Conservation (phyloP, 2,888 invertebrate species). For the Andrena chrysosceles region DNA sequence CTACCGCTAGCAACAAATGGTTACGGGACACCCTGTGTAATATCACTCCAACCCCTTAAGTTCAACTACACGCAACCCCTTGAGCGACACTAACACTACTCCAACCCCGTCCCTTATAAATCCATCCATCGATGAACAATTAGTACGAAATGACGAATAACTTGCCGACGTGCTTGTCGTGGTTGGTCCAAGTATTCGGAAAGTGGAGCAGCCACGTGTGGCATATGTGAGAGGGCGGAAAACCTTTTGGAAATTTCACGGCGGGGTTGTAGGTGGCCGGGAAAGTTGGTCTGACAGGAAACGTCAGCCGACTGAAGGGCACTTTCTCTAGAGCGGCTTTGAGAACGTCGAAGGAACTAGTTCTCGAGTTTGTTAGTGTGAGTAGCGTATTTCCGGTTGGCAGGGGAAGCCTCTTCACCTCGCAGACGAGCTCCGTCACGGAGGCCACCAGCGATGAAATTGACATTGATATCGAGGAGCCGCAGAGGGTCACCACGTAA, state of each 20-base stretch:
- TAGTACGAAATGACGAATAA: neutral
- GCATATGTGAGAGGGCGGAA: neutral
- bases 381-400: conserved; percentile 81
- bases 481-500: conserved; percentile 89
- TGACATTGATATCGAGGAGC: conserved; percentile 87
- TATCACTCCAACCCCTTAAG: too few relatives aligned
- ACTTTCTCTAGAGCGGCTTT: conserved; percentile 66
- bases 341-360: conserved; percentile 56
- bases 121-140: neutral
- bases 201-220: neutral
- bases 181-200: neutral
- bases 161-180: neutral
- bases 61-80: too few relatives aligned
- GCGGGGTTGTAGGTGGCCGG: conserved; percentile 22
- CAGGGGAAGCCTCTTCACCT: conserved; percentile 83
- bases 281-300: conserved; percentile 60
- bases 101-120: neutral
- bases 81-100: neutral
- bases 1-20: too few relatives aligned
- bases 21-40: too few relatives aligned
- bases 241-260: conserved; percentile 37
- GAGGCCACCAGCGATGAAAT: conserved; percentile 90
- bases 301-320: conserved; percentile 60
- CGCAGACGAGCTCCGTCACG: conserved; percentile 89
- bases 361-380: conserved; percentile 75